phyloP scores from a whole-genome alignment of 2,113 vertebrate genomes.

The Carlito syrichta region DNA sequence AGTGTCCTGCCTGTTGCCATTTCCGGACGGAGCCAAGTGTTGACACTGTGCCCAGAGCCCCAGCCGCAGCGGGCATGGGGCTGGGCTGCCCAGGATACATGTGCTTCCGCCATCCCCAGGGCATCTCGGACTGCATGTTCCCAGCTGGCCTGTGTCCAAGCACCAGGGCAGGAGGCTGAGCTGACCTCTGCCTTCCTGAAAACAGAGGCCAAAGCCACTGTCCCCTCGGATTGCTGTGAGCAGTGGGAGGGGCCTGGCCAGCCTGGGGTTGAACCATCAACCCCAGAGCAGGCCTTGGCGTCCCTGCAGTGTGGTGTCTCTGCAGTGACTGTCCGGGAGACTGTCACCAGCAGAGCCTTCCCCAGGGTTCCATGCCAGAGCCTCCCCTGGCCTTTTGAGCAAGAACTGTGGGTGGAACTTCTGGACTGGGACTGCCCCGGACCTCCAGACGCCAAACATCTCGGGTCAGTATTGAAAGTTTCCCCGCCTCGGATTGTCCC shows the following conservation, averaged over 20 bases:
- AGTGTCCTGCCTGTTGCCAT: neutral
- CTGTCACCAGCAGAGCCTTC: neutral
- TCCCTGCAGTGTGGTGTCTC: neutral
- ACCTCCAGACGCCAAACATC: neutral
- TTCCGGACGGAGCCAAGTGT: neutral
- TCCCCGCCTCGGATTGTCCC: neutral
- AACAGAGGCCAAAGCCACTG: neutral
- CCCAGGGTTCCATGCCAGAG: accelerated
- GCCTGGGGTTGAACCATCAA: neutral
- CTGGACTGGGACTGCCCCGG: neutral
- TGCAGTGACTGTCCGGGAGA: too few relatives aligned
- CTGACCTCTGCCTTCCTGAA: conserved; percentile 59
- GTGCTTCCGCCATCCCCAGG: neutral
- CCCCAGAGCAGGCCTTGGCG: neutral
- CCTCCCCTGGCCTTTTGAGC: neutral
- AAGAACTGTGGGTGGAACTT: neutral
- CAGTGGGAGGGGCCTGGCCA: neutral
- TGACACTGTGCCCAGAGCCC: conserved; percentile 16
- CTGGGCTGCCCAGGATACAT: neutral
- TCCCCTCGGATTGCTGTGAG: neutral
- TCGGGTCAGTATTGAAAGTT: neutral
- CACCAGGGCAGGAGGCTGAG: neutral
- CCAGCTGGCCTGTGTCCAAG: conserved; percentile 1
- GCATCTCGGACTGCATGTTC: neutral
- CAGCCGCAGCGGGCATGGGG: neutral